Conservation (phyloP, 2,888 invertebrate species). For the Germaria angustata region DNA sequence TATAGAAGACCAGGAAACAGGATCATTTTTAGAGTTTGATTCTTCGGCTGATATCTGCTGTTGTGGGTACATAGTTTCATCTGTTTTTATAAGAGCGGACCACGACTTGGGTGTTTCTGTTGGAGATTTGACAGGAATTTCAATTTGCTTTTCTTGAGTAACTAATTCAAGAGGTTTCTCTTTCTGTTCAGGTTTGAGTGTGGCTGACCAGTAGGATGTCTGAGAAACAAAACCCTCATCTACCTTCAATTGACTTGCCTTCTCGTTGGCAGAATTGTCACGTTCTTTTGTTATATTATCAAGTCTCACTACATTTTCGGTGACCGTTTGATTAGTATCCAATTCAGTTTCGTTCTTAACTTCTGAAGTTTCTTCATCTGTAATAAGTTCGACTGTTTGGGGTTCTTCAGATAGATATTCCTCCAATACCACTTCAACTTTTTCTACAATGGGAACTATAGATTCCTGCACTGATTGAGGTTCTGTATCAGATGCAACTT, state of each 20-base stretch:
- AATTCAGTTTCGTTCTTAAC: background rate
- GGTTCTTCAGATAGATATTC: background rate
- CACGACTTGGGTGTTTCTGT: slow-evolving; percentile 75
- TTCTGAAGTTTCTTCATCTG: background rate
- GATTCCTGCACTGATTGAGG: background rate
- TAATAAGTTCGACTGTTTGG: background rate
- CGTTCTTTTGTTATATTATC: background rate
- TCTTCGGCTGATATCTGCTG: background rate
- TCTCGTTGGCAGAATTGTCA: background rate
- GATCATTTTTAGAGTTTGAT: background rate
- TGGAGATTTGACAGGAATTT: slow-evolving; percentile 74
- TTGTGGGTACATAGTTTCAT: slow-evolving; percentile 18
- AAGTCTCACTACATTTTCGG: background rate
- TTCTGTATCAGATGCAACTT: background rate
- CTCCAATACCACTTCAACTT: background rate
- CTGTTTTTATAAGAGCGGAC: slow-evolving; percentile 77
- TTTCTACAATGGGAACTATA: background rate
- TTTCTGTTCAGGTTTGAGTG: slow-evolving; percentile 69
- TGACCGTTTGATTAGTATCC: too few relatives aligned
- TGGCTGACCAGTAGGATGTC: slow-evolving; percentile 77
- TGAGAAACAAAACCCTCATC: slow-evolving; percentile 70
- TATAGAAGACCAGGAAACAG: slow-evolving; percentile 71
- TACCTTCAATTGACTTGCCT: background rate
- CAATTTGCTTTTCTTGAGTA: slow-evolving; percentile 63
- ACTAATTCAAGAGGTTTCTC: slow-evolving; percentile 46